Evolutionary conservation across 2,113 vertebrate species (phyloP).

Genomic region (zebrafish (Danio rerio)): GRCz12tu NC_133186.1:20965501-20966000

Average conservation of each 20-base stretch:
- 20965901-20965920: neutral
- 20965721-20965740: neutral
- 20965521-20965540: no score
- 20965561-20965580: no score
- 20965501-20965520: no score
- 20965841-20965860: neutral
- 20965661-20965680: no score
- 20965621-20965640: no score
- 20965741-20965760: slow-evolving; percentile 3
- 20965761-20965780: slow-evolving; percentile 8
- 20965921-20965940: neutral
- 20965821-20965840: slow-evolving; percentile 9
- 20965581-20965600: no score
- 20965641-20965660: no score
- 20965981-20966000: neutral
- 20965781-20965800: neutral
- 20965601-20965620: no score
- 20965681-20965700: no score
- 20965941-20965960: neutral
- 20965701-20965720: neutral
- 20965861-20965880: neutral
- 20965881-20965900: neutral
- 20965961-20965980: neutral
- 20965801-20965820: neutral
- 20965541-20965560: no score